Conservation (phyloP, 1,140 invertebrate species). For the Aphis gossypii region DNA sequence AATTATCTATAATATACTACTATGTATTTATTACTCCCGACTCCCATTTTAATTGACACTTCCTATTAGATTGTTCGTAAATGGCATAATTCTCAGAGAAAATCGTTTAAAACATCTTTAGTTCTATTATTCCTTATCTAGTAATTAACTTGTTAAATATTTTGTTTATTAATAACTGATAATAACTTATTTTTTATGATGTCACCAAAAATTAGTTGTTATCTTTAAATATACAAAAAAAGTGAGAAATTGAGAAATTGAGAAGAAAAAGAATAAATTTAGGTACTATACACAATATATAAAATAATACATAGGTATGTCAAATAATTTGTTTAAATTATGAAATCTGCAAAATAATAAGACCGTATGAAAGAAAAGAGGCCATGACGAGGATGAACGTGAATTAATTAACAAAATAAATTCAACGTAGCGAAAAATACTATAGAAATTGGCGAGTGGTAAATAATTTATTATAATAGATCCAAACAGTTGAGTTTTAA, state of each 20-base stretch:
- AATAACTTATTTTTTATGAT: neutral
- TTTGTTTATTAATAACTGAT: neutral
- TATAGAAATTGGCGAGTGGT: neutral
- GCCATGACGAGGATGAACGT: neutral
- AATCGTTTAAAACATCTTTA: neutral
- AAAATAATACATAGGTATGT: neutral
- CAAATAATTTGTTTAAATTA: neutral
- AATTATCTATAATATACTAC: neutral
- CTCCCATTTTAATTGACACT: neutral
- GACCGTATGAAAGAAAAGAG: neutral
- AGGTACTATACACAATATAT: neutral
- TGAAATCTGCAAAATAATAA: neutral
- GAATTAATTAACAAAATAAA: slow-evolving; percentile 12
- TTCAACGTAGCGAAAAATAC: neutral
- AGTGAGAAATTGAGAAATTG: neutral
- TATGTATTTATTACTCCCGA: neutral
- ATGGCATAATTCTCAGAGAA: neutral
- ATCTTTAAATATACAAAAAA: neutral
- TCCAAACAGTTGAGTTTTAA: neutral
- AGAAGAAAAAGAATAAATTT: neutral
- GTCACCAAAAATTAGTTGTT: neutral
- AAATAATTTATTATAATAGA: neutral
- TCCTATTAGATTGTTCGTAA: neutral
- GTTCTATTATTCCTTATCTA: neutral
- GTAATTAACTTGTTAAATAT: neutral